Conservation (phyloP, 2,888 invertebrate genomes). For the Drosophila fungiperda region DNA sequence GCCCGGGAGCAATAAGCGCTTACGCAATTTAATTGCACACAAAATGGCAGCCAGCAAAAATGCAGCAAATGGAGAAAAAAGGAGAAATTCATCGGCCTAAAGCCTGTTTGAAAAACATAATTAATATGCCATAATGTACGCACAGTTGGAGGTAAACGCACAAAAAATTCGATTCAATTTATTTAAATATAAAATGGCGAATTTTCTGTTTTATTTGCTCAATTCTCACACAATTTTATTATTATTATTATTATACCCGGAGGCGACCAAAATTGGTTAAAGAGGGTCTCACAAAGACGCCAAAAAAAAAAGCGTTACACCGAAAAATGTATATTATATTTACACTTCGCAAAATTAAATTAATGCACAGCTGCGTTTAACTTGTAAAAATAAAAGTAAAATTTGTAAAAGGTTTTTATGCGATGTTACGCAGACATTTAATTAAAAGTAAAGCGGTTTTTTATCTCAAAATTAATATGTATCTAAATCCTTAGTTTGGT, state of each 20-base stretch:
- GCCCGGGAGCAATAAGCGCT: constrained; percentile 75
- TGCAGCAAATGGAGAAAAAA: constrained; percentile 8
- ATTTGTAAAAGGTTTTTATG: neutral
- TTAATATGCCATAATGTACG: constrained; percentile 65
- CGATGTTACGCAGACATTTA: no score
- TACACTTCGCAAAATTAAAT: neutral
- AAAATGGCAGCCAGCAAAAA: constrained; percentile 44
- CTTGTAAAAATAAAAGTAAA: accelerated
- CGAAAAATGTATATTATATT: neutral
- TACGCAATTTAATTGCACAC: constrained; percentile 78
- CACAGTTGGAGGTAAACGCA: constrained; percentile 2
- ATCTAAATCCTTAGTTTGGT: no score
- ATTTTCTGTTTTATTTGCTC: constrained; percentile 3
- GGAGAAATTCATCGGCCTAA: constrained; percentile 45
- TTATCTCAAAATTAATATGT: no score
- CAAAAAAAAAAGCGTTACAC: neutral
- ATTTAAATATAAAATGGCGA: constrained; percentile 3
- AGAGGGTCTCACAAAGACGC: neutral
- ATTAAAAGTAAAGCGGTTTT: no score
- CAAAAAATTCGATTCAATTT: constrained; percentile 16
- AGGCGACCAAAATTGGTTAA: neutral
- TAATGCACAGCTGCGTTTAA: neutral
- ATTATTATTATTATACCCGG: neutral
- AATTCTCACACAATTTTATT: neutral
- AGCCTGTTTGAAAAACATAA: constrained; percentile 58